These are phyloP conservation scores for Halichondria panicea DNA, from an alignment of 37 sponge, comb jelly and placozoan genomes.

Conservation along the genomic window DNA sequence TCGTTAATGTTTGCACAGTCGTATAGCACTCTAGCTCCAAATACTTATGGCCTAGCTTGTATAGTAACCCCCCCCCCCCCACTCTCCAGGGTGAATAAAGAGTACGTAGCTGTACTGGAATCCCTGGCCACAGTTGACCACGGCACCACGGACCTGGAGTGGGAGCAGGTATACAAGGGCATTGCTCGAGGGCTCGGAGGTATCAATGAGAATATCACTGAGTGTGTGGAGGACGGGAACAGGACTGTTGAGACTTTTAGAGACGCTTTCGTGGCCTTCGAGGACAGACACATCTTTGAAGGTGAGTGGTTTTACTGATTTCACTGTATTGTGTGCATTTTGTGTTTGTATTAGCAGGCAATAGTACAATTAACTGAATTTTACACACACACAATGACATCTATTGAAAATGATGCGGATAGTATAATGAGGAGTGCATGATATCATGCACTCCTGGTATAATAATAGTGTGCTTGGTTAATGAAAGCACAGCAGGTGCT, in stretches of 20 bases:
- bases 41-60: not conserved
- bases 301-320: too few species aligned
- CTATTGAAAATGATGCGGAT: too few species aligned
- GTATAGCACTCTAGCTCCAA: not conserved
- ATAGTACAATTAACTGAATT: too few species aligned
- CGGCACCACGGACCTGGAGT: constrained; percentile 34
- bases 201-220: constrained; percentile 33
- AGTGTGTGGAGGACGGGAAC: constrained; percentile 76
- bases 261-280: constrained; percentile 62
- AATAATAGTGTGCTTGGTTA: too few species aligned
- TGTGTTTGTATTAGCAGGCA: too few species aligned
- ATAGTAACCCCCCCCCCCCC: not conserved
- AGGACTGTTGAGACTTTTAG: constrained; percentile 55
- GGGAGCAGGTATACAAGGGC: constrained; percentile 64
- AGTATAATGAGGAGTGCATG: too few species aligned
- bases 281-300: constrained; percentile 54
- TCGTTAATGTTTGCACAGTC: too few species aligned
- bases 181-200: constrained; percentile 62
- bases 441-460: too few species aligned
- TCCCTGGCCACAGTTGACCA: constrained; percentile 7
- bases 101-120: constrained; percentile 37
- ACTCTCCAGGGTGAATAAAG: constrained; percentile 49
- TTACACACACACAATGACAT: too few species aligned
- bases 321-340: too few species aligned
- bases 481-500: too few species aligned